Base-by-base conservation (phyloP, 1,140 invertebrate species). In the Callitettix versicolor region DNA sequence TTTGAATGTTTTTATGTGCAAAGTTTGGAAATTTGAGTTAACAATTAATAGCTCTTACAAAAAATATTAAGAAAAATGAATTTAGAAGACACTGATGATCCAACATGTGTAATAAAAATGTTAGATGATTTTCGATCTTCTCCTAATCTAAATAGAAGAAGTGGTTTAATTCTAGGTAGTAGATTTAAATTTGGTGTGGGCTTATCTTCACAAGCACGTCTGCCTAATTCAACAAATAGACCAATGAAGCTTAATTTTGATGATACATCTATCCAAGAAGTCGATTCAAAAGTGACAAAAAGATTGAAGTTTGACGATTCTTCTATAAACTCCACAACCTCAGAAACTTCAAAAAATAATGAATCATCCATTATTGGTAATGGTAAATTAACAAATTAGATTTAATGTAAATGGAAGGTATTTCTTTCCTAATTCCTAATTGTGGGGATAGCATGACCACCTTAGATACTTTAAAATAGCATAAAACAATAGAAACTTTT, bases 21-120 rank as follows among this genome's bases (percentile, higher is more conserved):
- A n/a, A n/a, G n/a, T n/a, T n/a, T n/a, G n/a, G n/a, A n/a, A n/a
- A n/a, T n/a, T n/a, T n/a, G n/a, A n/a, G n/a, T n/a, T n/a, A n/a
- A n/a, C n/a, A n/a, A n/a, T n/a, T n/a, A n/a, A n/a, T n/a, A n/a
- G n/a, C n/a, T n/a, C n/a, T n/a, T n/a, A n/a, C n/a, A n/a, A n/a
- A n/a, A n/a, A n/a, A 30, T 9, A 30, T 30, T 20, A 4, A 41
- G 12, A 4, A 54, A 17, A 21, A 53, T 58, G 56, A 44, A 58
- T 49, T 22, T 38, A 38, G 30, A 43, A 15, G 46, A 58, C 11
- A 50, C 53, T 44, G 42, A 58, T 38, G 57, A 58, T 47, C 57
- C 54, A 38, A 58, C 57, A 14, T 55, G 47, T 52, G 57, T 58
- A 3, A 47, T 58, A 2, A 58, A 58, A 56, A 56, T 58, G 43